These are phyloP conservation scores for Cottoperca gobio DNA, from an alignment of 2,797 vertebrate species.

Conservation along the genomic window DNA sequence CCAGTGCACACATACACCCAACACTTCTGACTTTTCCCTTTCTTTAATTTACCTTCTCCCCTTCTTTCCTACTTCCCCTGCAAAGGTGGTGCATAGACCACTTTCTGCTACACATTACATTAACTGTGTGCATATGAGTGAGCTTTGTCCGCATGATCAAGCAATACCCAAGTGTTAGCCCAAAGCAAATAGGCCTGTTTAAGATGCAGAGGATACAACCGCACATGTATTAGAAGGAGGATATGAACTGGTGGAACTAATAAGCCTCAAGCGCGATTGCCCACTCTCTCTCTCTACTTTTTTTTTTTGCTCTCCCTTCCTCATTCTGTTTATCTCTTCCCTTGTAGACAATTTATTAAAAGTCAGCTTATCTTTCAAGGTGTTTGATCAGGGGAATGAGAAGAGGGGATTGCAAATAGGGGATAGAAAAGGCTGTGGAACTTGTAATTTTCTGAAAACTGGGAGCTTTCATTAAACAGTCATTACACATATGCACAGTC, in stretches of 20 bases:
- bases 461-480: conserved; percentile 19
- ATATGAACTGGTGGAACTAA: conserved; percentile 85
- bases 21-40: conserved; percentile 19
- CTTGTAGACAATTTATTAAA: conserved; percentile 69
- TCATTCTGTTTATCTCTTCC: conserved; percentile 43
- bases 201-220: conserved; percentile 76
- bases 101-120: conserved; percentile 31
- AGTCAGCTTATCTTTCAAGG: conserved; percentile 69
- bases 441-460: conserved; percentile 22
- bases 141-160: conserved; percentile 55
- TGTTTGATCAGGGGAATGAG: conserved; percentile 69
- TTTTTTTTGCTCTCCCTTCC: conserved; percentile 33
- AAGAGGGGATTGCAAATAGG: conserved; percentile 33
- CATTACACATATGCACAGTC: neutral
- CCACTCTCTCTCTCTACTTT: conserved; percentile 26
- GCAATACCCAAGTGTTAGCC: conserved; percentile 64
- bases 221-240: conserved; percentile 78
- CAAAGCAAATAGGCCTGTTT: conserved; percentile 73
- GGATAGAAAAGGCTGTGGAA: conserved; percentile 23
- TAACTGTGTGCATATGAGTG: conserved; percentile 19
- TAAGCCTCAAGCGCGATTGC: conserved; percentile 71
- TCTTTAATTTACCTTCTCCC: conserved; percentile 27
- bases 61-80: neutral
- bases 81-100: conserved; percentile 7
- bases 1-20: neutral